phyloP scores from a whole-genome alignment of 2,113 vertebrate species.

The Equus quagga region DNA sequence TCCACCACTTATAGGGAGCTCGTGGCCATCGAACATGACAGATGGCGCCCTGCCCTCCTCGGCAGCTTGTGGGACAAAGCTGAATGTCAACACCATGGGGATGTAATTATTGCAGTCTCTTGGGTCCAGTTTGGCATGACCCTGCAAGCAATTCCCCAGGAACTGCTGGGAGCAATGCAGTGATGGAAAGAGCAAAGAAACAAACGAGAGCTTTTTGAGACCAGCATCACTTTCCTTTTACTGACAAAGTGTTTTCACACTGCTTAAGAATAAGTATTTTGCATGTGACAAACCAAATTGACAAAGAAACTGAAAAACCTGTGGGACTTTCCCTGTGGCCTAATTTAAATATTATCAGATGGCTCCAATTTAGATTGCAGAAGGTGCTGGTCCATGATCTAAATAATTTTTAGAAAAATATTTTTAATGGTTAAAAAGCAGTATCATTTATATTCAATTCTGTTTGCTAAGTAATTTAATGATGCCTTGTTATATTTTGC shows the following conservation, averaged over 20 bases:
- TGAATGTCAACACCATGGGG: constrained; percentile 76
- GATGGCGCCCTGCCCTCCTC: constrained; percentile 86
- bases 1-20: constrained; percentile 79
- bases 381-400: neutral
- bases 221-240: constrained; percentile 64
- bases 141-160: constrained; percentile 72
- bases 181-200: constrained; percentile 75
- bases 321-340: neutral
- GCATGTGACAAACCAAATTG: constrained; percentile 70
- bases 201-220: constrained; percentile 68
- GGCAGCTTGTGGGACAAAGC: constrained; percentile 85
- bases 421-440: neutral
- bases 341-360: constrained; percentile 53
- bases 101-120: constrained; percentile 79
- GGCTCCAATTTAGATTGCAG: neutral
- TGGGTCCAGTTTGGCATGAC: constrained; percentile 79
- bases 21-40: constrained; percentile 81
- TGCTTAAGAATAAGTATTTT: constrained; percentile 78
- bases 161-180: constrained; percentile 65
- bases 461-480: neutral
- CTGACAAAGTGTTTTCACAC: constrained; percentile 75
- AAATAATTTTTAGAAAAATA: neutral
- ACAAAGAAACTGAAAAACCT: constrained; percentile 37
- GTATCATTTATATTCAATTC: neutral
- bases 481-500: neutral